Conservation (phyloP, 2,888 invertebrate species). For the Glyphotaelius pellucidus region DNA sequence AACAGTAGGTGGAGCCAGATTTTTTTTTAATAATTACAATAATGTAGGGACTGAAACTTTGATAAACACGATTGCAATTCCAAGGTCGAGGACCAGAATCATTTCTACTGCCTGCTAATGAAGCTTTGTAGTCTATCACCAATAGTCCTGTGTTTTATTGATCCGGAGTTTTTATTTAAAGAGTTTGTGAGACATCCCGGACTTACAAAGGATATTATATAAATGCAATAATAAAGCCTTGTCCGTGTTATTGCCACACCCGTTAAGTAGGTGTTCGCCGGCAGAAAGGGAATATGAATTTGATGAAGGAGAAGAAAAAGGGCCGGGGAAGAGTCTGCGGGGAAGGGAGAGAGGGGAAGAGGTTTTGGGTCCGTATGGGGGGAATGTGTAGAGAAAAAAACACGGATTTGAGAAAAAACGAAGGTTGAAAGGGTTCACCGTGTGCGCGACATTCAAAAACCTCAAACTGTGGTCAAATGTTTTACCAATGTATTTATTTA, state of each 20-base stretch:
- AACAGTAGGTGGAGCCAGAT: too few relatives aligned
- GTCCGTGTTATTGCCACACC: neutral
- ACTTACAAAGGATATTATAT: too few relatives aligned
- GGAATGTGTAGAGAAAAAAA: conserved; percentile 60
- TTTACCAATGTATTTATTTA: neutral
- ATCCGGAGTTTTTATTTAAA: too few relatives aligned
- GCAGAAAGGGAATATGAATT: conserved; percentile 55
- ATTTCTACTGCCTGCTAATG: too few relatives aligned
- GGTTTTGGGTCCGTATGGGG: conserved; percentile 41
- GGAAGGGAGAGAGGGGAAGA: conserved; percentile 36
- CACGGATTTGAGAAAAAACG: conserved; percentile 59
- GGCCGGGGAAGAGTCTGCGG: conserved; percentile 4
- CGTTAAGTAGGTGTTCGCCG: neutral
- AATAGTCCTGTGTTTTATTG: too few relatives aligned
- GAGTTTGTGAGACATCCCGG: too few relatives aligned
- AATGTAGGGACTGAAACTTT: too few relatives aligned
- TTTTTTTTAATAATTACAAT: too few relatives aligned
- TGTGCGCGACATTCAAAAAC: neutral
- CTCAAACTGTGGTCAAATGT: neutral
- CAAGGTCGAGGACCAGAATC: too few relatives aligned
- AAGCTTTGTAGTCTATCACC: too few relatives aligned
- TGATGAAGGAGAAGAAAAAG: conserved; percentile 50
- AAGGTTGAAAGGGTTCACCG: conserved; percentile 36
- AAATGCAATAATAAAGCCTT: neutral
- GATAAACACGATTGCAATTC: too few relatives aligned